These are phyloP conservation scores for Timandra comae DNA, from an alignment of 2,888 invertebrate genomes.

Conservation along the genomic window DNA sequence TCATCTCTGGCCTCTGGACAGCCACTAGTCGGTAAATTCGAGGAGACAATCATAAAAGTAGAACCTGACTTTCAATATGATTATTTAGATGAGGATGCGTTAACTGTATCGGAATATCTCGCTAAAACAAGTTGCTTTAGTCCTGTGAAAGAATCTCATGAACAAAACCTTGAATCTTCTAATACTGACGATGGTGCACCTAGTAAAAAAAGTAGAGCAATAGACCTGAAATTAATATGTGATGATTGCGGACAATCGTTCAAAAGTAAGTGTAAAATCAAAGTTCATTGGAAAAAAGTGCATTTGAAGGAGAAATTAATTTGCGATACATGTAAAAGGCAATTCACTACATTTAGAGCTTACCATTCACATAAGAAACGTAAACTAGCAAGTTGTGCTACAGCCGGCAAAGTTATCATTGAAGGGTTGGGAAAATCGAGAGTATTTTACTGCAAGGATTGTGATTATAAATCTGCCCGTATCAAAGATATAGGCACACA, in stretches of 20 bases:
- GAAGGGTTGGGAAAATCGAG: slow-evolving; percentile 18
- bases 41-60: slow-evolving; percentile 10
- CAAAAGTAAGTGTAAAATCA: slow-evolving; percentile 38
- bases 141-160: not conserved
- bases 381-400: slow-evolving; percentile 14
- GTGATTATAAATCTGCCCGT: slow-evolving; percentile 39
- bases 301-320: slow-evolving; percentile 25
- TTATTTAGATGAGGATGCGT: slow-evolving; percentile 1
- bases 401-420: slow-evolving; percentile 11
- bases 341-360: slow-evolving; percentile 39
- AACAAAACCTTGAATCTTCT: not conserved
- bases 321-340: slow-evolving; percentile 30
- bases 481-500: slow-evolving; percentile 46
- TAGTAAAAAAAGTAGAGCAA: slow-evolving; percentile 22
- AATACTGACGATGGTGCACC: not conserved
- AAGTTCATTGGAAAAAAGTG: slow-evolving; percentile 36
- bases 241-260: slow-evolving; percentile 33
- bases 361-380: slow-evolving; percentile 33
- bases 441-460: slow-evolving; percentile 31
- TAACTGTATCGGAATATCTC: not conserved
- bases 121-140: not conserved
- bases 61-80: slow-evolving; percentile 6
- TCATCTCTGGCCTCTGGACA: slow-evolving; percentile 16
- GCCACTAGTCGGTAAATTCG: slow-evolving; percentile 7
- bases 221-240: slow-evolving; percentile 19